Percentiles rank a stretch among this genome's conserved stretches.
These are phyloP conservation scores for Galbula dea DNA, from an alignment of 2,113 vertebrate species.

Conservation along the genomic window DNA sequence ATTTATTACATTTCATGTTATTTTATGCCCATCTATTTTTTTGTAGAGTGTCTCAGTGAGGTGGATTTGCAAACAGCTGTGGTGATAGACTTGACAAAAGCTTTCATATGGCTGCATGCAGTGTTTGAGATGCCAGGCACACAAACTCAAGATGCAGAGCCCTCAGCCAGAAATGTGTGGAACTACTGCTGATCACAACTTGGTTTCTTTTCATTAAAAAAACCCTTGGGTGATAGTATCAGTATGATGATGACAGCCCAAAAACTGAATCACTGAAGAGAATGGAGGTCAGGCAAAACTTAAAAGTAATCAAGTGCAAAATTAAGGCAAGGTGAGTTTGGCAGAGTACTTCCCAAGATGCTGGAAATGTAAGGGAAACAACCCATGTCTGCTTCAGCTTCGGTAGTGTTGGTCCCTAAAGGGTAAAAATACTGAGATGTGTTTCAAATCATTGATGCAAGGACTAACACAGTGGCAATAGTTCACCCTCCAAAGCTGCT, in stretches of 20 bases:
- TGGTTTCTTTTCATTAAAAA: background rate
- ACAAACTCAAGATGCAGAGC: background rate
- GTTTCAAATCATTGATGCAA: background rate
- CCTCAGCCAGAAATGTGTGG: background rate
- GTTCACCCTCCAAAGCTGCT: background rate
- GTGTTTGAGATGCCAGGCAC: background rate
- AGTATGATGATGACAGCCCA: background rate
- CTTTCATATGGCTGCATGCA: background rate
- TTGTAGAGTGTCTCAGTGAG: background rate
- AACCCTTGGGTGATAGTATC: background rate
- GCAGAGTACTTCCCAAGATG: background rate
- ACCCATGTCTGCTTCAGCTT: rapidly evolving
- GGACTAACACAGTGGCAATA: background rate
- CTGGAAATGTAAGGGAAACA: background rate
- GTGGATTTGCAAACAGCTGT: background rate
- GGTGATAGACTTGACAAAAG: background rate
- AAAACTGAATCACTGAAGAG: background rate
- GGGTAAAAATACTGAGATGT: background rate
- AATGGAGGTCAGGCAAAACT: background rate
- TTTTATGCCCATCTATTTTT: background rate
- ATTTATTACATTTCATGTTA: background rate
- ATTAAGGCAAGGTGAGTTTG: background rate
- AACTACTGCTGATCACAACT: background rate
- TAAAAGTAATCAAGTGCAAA: background rate
- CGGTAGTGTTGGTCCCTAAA: background rate